These are phyloP conservation scores for Xenopus laevis DNA, from an alignment of 2,113 vertebrate genomes.

Conservation along the genomic window DNA sequence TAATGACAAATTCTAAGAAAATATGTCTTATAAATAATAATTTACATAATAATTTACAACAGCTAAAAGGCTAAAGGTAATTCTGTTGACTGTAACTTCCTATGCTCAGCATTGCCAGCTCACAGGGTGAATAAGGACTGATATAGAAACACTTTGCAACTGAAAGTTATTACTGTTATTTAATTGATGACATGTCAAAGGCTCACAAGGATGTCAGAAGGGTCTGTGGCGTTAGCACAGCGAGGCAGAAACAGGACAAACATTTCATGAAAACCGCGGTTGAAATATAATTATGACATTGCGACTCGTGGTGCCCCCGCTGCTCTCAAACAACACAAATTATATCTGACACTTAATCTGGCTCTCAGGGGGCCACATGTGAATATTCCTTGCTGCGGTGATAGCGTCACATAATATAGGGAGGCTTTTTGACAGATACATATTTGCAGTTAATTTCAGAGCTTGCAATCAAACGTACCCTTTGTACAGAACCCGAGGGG, in stretches of 20 bases:
- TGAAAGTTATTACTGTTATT: neutral
- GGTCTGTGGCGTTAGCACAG: neutral
- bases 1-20: no score
- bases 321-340: conserved; percentile 32
- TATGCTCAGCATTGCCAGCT: no score
- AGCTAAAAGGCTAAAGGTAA: no score
- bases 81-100: no score
- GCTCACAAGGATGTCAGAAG: neutral
- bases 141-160: no score
- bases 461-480: neutral
- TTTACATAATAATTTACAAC: no score
- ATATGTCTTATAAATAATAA: no score
- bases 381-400: neutral
- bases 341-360: conserved; percentile 45
- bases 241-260: neutral
- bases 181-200: neutral
- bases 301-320: conserved; percentile 8
- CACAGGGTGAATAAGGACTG: no score
- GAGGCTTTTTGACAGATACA: neutral
- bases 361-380: conserved; percentile 8
- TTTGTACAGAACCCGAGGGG: no score
- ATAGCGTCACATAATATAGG: neutral
- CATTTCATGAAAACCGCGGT: neutral
- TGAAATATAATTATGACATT: conserved; percentile 15
- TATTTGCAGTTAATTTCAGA: conserved; percentile 27